Evolutionary conservation across 2,888 invertebrate species (phyloP).

Genomic region (Conistra vaccinii): DNA sequence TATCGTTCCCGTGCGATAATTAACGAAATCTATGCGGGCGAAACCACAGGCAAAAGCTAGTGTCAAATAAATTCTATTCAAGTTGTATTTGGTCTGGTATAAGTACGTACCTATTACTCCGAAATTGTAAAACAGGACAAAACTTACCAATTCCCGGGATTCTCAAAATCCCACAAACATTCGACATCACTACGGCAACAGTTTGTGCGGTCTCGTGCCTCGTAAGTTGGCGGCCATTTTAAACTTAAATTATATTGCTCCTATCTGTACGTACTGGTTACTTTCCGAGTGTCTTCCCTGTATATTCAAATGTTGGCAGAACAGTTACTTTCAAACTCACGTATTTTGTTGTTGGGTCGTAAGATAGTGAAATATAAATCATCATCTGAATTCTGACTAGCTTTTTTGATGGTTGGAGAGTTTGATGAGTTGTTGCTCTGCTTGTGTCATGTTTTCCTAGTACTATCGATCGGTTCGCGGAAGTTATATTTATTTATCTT

Average conservation of each 20-base stretch:
- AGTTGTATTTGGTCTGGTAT: background rate
- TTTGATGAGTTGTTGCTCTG: constrained; percentile 1
- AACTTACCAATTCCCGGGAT: background rate
- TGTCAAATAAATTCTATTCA: background rate
- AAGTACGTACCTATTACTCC: background rate
- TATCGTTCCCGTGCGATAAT: background rate
- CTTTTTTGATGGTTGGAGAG: no score
- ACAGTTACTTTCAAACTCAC: constrained; percentile 16
- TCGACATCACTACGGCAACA: constrained; percentile 52
- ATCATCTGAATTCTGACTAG: no score
- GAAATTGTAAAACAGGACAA: background rate
- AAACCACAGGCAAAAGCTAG: background rate
- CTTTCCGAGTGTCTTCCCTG: constrained; percentile 40
- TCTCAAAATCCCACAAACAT: background rate
- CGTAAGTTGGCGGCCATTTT: constrained; percentile 65
- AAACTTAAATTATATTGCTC: constrained; percentile 69
- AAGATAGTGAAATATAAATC: background rate
- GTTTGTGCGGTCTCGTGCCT: constrained; percentile 50
- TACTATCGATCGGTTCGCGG: background rate
- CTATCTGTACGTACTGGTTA: constrained; percentile 48
- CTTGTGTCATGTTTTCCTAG: constrained; percentile 18
- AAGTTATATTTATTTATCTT: background rate
- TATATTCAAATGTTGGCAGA: constrained; percentile 33
- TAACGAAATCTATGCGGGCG: background rate
- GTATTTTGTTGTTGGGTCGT: constrained; percentile 15